Conservation (phyloP, 1,140 invertebrate genomes). For the Phortica variegata region DNA sequence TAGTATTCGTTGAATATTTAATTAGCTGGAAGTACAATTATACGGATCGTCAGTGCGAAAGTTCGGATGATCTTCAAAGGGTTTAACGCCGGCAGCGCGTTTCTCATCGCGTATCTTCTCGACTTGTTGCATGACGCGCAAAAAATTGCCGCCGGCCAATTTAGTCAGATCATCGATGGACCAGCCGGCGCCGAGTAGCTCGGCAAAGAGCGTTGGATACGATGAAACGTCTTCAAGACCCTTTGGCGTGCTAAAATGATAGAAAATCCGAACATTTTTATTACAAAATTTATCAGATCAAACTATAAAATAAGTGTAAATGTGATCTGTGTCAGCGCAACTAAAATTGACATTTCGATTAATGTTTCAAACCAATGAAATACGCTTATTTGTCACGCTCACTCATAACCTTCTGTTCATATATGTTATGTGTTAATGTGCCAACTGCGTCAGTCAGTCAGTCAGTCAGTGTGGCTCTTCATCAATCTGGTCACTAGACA, state of each 20-base stretch:
- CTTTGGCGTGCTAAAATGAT: constrained; percentile 69
- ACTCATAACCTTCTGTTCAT: too few species aligned
- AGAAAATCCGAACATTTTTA: constrained; percentile 1
- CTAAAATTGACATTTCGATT: constrained; percentile 13
- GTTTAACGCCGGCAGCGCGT: constrained; percentile 41
- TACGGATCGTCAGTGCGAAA: constrained; percentile 55
- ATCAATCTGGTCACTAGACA: too few species aligned
- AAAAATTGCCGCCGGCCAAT: constrained; percentile 82
- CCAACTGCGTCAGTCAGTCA: too few species aligned
- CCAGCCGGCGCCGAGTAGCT: constrained; percentile 80
- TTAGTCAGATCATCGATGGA: constrained; percentile 81
- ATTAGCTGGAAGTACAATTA: constrained; percentile 56
- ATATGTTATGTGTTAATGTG: too few species aligned
- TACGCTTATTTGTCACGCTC: too few species aligned
- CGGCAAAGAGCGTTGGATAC: constrained; percentile 84
- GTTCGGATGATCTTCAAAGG: constrained; percentile 53
- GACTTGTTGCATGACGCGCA: constrained; percentile 72
- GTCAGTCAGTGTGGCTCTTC: too few species aligned
- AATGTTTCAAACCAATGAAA: too few species aligned
- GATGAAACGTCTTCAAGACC: constrained; percentile 89
- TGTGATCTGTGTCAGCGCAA: constrained; percentile 6
- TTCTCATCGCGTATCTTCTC: constrained; percentile 55
- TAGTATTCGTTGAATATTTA: constrained; percentile 20
- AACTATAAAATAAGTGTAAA: not conserved
- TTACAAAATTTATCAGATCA: not conserved